Conservation (phyloP, 2,797 vertebrate species). For the Danio kyathit region DNA sequence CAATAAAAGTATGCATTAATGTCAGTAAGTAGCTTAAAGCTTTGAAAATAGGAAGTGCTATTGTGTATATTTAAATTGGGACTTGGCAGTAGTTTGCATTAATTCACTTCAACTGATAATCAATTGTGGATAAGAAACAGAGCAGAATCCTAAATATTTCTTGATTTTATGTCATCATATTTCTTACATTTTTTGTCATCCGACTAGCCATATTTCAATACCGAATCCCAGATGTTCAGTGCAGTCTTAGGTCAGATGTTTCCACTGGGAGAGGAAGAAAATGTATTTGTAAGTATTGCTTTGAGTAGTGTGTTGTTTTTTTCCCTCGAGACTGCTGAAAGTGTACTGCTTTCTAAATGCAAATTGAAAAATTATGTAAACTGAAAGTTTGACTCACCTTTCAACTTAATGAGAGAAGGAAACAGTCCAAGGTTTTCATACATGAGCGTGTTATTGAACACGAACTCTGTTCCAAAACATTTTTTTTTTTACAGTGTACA, state of each 20-base stretch:
- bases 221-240: background rate
- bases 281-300: background rate
- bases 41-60: background rate
- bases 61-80: background rate
- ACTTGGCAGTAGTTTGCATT: background rate
- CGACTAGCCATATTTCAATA: background rate
- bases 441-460: conserved; percentile 1
- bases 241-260: background rate
- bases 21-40: background rate
- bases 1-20: background rate
- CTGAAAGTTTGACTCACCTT: background rate
- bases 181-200: background rate
- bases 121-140: background rate
- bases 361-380: conserved; percentile 24
- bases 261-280: conserved; percentile 5
- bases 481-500: no score
- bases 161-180: background rate
- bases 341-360: conserved; percentile 13
- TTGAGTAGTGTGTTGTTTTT: background rate
- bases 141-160: background rate
- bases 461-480: background rate
- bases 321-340: background rate
- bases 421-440: background rate
- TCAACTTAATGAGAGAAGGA: background rate
- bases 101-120: background rate